Evolutionary conservation across 2,888 invertebrate species (phyloP).

Genomic region (Agonopterix subpropinquella): DNA sequence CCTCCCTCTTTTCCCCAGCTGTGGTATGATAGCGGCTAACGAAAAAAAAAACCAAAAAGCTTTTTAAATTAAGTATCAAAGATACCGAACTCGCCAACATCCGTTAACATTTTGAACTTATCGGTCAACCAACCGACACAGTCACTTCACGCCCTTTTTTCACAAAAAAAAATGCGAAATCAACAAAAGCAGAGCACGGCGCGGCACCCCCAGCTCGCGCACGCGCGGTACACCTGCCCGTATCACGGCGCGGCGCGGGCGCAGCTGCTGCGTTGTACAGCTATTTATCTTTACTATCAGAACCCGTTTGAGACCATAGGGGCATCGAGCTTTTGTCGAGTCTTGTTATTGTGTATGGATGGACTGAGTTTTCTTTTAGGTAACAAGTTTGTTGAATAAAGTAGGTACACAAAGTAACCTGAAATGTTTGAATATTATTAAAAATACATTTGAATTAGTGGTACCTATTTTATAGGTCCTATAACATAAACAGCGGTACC

Average conservation of each 20-base stretch:
- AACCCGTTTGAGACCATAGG: not conserved
- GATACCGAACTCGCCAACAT: no score
- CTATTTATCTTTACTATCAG: not conserved
- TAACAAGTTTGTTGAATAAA: no score
- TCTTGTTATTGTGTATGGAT: slow-evolving; percentile 1
- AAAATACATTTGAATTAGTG: no score
- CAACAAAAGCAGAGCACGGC: slow-evolving; percentile 3
- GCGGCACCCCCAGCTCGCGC: not conserved
- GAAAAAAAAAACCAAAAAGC: no score
- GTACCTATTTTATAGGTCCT: no score
- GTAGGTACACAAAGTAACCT: no score
- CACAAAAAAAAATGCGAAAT: not conserved
- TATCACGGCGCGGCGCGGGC: slow-evolving; percentile 37
- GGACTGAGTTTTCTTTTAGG: not conserved
- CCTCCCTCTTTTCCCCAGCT: no score
- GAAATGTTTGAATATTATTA: no score
- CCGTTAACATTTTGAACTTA: no score
- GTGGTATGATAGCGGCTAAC: no score
- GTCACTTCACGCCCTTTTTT: not conserved
- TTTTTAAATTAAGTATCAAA: no score
- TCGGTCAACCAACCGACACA: not conserved
- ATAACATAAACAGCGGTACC: no score
- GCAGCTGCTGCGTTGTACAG: slow-evolving; percentile 36
- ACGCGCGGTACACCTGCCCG: slow-evolving; percentile 45
- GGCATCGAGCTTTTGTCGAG: slow-evolving; percentile 16